These are phyloP conservation scores for Bedellia somnulentella DNA, from an alignment of 2,888 invertebrate genomes.

Conservation along the genomic window DNA sequence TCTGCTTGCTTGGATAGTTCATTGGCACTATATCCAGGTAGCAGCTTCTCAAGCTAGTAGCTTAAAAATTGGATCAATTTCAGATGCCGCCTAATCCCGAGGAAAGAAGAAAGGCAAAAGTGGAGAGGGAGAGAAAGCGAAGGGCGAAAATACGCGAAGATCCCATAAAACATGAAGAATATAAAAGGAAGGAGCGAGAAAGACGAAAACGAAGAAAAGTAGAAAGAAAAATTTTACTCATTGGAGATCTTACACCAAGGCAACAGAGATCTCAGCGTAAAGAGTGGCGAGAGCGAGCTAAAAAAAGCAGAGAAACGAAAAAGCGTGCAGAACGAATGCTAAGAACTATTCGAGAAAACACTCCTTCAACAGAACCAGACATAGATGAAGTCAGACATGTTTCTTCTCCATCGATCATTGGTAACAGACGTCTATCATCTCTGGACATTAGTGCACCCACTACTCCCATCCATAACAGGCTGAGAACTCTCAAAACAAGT, in stretches of 20 bases:
- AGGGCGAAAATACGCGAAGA: constrained; percentile 4
- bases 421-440: too few species aligned
- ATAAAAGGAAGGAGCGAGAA: constrained; percentile 6
- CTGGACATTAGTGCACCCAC: too few species aligned
- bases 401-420: too few species aligned
- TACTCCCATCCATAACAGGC: too few species aligned
- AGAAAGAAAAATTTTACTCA: constrained; percentile 6
- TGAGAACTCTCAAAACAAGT: too few species aligned
- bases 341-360: background rate
- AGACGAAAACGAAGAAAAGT: constrained; percentile 6
- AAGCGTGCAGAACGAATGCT: background rate
- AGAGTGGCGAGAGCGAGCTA: too few species aligned
- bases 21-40: too few species aligned
- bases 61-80: too few species aligned
- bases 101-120: background rate
- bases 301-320: constrained; percentile 5
- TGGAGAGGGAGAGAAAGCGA: constrained; percentile 2
- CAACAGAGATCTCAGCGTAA: constrained; percentile 5
- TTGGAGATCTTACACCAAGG: constrained; percentile 4
- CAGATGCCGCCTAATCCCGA: background rate
- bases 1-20: too few species aligned
- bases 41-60: too few species aligned
- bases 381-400: too few species aligned
- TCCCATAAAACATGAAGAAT: constrained; percentile 6
- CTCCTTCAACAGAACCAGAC: constrained; percentile 1